Evolutionary conservation across 2,113 vertebrate species (phyloP).

Genomic region (Anthoscopus minutus): DNA sequence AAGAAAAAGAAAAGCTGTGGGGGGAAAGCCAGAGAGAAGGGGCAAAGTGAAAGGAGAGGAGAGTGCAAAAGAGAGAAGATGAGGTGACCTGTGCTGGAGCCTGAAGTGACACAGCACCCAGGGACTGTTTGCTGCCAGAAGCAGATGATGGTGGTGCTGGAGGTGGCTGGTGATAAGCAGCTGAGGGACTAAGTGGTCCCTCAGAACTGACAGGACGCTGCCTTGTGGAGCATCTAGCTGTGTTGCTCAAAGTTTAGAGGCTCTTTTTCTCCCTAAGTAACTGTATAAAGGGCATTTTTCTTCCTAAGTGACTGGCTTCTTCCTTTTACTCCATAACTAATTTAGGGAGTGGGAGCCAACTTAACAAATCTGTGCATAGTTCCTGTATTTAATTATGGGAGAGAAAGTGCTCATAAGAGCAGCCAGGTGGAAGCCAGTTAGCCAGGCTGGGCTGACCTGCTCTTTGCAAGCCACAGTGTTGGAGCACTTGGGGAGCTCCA

Average conservation of each 20-base stretch:
- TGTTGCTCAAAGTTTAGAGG: background rate
- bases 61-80: background rate
- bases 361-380: background rate
- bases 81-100: rapidly evolving
- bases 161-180: background rate
- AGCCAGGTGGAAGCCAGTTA: background rate
- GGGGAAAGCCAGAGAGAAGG: background rate
- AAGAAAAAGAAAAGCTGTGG: background rate
- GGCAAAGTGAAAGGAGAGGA: background rate
- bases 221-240: background rate
- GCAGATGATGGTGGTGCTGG: background rate
- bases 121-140: background rate
- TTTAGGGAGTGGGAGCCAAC: background rate
- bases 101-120: background rate
- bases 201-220: background rate
- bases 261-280: background rate
- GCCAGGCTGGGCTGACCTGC: background rate
- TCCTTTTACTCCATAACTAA: background rate
- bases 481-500: background rate
- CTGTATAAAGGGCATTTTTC: background rate
- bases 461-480: background rate
- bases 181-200: background rate
- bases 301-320: background rate
- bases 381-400: background rate
- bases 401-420: background rate